Conservation (phyloP, 2,113 vertebrate genomes). For the Plotosus lineatus region DNA sequence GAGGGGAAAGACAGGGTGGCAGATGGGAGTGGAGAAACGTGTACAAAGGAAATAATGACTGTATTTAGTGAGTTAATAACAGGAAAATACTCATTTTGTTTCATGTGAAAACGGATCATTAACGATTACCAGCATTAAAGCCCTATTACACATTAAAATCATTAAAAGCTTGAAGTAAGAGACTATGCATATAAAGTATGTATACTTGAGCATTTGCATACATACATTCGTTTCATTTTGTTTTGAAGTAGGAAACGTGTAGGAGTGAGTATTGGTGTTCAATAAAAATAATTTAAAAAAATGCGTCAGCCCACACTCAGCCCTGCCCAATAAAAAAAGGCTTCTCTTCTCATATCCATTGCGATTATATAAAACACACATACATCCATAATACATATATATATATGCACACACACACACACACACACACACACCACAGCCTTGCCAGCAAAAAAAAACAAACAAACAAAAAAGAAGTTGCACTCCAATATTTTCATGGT, state of each 20-base stretch:
- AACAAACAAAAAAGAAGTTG: too few species aligned
- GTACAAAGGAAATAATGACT: constrained; percentile 36
- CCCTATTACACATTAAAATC: neutral
- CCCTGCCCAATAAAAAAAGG: neutral
- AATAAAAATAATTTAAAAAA: neutral
- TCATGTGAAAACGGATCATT: constrained; percentile 15
- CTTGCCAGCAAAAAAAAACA: too few species aligned
- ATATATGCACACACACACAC: too few species aligned
- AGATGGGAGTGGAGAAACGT: constrained; percentile 32
- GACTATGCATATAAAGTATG: too few species aligned
- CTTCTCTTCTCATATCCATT: neutral
- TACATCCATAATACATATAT: too few species aligned
- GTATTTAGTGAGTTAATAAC: constrained; percentile 34
- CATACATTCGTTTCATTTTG: neutral
- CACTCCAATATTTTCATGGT: too few species aligned
- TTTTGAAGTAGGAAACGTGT: neutral
- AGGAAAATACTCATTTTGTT: constrained; percentile 6
- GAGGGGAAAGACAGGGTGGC: constrained; percentile 27
- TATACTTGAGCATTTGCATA: neutral
- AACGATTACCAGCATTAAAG: constrained; percentile 4
- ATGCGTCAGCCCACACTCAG: neutral
- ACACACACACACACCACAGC: too few species aligned
- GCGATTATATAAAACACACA: too few species aligned
- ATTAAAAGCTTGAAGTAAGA: neutral
- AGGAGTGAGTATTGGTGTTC: neutral